Conservation (phyloP, 2,888 invertebrate species). For the Argyra leucocephala region DNA sequence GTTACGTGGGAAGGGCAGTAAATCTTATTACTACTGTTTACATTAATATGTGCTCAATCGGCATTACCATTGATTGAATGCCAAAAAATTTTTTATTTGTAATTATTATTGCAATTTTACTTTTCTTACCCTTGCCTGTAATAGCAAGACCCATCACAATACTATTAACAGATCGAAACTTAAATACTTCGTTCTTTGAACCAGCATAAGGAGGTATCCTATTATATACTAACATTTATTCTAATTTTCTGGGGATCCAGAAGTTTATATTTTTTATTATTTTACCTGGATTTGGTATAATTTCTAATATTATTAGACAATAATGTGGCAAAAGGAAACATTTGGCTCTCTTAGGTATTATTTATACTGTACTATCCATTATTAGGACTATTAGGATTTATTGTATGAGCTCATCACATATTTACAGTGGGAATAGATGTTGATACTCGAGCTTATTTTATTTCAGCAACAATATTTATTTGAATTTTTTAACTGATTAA, state of each 20-base stretch:
- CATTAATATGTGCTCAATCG: conserved; percentile 58
- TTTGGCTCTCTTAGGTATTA: conserved; percentile 65
- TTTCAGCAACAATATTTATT: too few species aligned
- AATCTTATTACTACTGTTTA: conserved; percentile 71
- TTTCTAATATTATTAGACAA: too few species aligned
- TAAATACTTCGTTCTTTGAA: too few species aligned
- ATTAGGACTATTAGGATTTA: conserved; percentile 71
- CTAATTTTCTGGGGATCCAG: conserved; percentile 86
- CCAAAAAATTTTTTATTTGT: too few species aligned
- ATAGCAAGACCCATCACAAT: conserved; percentile 73
- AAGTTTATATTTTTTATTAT: too few species aligned
- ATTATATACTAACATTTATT: conserved; percentile 75
- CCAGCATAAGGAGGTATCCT: conserved; percentile 68
- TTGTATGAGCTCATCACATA: conserved; percentile 79
- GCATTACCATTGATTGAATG: conserved; percentile 52
- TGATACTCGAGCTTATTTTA: conserved; percentile 75
- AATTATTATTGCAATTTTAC: too few species aligned
- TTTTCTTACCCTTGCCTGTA: conserved; percentile 54
- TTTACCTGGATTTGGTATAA: conserved; percentile 72
- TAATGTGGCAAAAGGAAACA: conserved; percentile 64
- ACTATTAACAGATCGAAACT: conserved; percentile 67
- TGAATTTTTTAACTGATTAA: too few species aligned
- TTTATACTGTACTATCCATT: conserved; percentile 75
- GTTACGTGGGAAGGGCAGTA: conserved; percentile 64
- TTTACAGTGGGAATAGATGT: conserved; percentile 77